Base-by-base conservation (phyloP, 2,797 vertebrate species). In the Megalops cyprinoides region DNA sequence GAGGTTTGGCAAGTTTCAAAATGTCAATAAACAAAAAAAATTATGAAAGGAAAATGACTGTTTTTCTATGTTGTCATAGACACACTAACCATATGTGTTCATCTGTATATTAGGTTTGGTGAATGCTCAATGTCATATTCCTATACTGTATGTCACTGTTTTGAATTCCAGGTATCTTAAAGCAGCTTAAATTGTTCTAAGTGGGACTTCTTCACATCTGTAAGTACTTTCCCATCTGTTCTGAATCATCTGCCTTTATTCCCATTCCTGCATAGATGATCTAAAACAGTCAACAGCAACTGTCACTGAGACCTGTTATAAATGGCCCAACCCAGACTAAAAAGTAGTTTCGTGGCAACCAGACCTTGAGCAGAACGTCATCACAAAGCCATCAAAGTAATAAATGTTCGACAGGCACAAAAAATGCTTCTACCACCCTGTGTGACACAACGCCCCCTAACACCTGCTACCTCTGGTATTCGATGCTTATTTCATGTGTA, bases 191-290 rank as follows among this genome's bases (percentile, higher is more conserved):
- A n/a, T 81, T 78, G 75, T 82, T 58, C 65, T 73, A 42, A 25
- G 7, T 58, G 65, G 53, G 75, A 25, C 67, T 73, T 25, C 15
- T 28, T n/a, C 62, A 71, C 80, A 82, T 82, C 80, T 82, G 80
- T 28, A 73, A 82, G 25, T 31, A 25, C 71, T 82, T 82, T 67
- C 48, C 39, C 75, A 77, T 82, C 80, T 71, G 75, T 58, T 73
- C 8, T 58, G n/a, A 71, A 77, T 78, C 25, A 77, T 58, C 37
- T 46, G 44, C 58, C 49, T 77, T 69, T 76, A 55, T 53, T 81
- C 75, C 15, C 25, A 53, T 74, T 77, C 75, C 60, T 67, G 51
- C 37, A 53, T 25, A 78, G 62, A 77, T 71, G 75, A 82, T 82
- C 76, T 60, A 82, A 76, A 37, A 53, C 49, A 55, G 49, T 48